A percentile compares a stretch with the other conserved stretches of the same genome.
Conservation (phyloP, 2,113 vertebrate genomes). For the Coreoperca whiteheadi region DNA sequence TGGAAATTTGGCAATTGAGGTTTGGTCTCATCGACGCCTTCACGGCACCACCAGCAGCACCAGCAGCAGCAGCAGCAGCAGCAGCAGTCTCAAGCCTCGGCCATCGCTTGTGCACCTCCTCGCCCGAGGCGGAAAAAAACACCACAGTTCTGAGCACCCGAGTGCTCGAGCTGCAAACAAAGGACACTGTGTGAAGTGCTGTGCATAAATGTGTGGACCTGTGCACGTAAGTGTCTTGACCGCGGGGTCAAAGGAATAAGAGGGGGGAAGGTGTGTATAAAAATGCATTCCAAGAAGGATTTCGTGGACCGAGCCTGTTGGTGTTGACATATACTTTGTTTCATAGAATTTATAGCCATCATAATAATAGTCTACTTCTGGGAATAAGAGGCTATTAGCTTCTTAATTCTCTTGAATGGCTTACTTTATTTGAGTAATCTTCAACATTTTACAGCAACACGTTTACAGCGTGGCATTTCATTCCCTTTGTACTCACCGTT, state of each 20-base stretch:
- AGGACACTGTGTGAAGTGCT: conserved; percentile 15
- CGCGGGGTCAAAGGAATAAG: conserved; percentile 2
- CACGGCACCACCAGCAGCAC: no score
- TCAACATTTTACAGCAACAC: no score
- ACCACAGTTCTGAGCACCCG: background rate
- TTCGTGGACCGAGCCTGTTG: background rate
- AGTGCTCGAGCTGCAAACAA: conserved; percentile 18
- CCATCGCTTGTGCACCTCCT: conserved; percentile 1
- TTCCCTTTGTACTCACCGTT: background rate
- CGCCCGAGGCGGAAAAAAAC: background rate
- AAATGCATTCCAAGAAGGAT: background rate
- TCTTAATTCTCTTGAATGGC: background rate
- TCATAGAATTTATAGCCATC: background rate
- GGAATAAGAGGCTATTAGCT: background rate
- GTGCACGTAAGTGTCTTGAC: background rate
- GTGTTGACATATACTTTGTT: background rate
- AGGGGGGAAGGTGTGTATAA: background rate
- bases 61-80: no score
- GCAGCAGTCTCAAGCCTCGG: background rate
- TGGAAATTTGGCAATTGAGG: background rate
- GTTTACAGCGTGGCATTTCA: background rate
- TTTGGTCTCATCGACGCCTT: background rate
- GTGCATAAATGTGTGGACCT: background rate
- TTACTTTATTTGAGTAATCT: background rate
- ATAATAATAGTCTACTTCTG: background rate